Conservation (phyloP, 1,140 invertebrate genomes). For the Acromyrmex heyeri region DNA sequence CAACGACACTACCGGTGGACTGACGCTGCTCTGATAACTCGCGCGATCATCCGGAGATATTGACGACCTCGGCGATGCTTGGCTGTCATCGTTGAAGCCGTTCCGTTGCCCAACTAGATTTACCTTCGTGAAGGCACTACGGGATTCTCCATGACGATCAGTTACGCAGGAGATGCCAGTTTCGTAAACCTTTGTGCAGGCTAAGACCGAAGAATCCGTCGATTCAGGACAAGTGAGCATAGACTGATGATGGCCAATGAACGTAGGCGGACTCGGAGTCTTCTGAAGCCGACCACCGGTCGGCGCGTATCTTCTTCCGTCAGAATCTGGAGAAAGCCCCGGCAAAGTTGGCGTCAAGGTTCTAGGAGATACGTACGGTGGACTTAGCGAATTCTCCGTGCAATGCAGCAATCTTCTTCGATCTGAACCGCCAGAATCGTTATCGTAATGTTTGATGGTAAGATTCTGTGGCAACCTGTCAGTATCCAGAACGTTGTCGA, state of each 20-base stretch:
- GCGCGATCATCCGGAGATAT: conserved; percentile 90
- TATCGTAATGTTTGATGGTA: conserved; percentile 81
- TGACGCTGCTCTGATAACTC: conserved; percentile 92
- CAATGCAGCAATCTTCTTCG: conserved; percentile 75
- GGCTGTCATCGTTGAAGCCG: conserved; percentile 82
- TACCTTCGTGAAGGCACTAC: conserved; percentile 94
- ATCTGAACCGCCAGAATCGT: conserved; percentile 63
- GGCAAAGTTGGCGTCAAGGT: conserved; percentile 84
- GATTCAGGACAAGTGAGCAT: conserved; percentile 54
- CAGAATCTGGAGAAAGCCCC: conserved; percentile 80
- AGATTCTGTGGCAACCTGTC: conserved; percentile 80
- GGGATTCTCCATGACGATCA: conserved; percentile 76
- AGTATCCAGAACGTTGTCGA: conserved; percentile 64
- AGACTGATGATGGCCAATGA: conserved; percentile 67
- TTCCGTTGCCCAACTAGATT: conserved; percentile 84
- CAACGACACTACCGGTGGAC: conserved; percentile 88
- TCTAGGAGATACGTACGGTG: conserved; percentile 79
- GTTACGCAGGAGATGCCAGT: conserved; percentile 70
- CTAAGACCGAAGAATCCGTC: conserved; percentile 45
- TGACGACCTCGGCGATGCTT: conserved; percentile 89
- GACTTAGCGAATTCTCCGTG: conserved; percentile 75
- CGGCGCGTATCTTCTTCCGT: conserved; percentile 75
- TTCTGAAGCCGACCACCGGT: conserved; percentile 75
- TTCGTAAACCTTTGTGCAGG: conserved; percentile 77
- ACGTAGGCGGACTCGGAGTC: conserved; percentile 78